phyloP scores from a whole-genome alignment of 2,797 vertebrate species.

The Emys orbicularis region DNA sequence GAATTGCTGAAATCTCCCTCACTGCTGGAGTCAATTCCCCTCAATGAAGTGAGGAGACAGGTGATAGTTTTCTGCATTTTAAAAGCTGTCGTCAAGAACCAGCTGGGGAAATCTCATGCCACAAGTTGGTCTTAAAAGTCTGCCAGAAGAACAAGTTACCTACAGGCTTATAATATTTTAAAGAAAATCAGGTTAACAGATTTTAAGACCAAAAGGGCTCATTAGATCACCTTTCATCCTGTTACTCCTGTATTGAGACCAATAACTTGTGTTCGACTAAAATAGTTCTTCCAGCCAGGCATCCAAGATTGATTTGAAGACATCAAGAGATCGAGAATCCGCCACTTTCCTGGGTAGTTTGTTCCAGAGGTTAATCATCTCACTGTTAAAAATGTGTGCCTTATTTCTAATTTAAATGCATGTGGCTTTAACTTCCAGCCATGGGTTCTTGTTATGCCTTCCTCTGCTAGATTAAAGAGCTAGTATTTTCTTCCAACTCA shows the following conservation, averaged over 20 bases:
- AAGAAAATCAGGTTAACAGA: neutral
- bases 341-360: neutral
- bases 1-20: neutral
- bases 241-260: neutral
- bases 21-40: neutral
- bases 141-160: neutral
- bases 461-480: neutral
- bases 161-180: fast-evolving
- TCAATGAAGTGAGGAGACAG: neutral
- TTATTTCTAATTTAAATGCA: neutral
- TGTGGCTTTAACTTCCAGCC: neutral
- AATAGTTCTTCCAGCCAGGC: neutral
- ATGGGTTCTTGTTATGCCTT: neutral
- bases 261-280: neutral
- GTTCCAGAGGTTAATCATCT: neutral
- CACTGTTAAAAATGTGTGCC: neutral
- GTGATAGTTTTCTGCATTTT: neutral
- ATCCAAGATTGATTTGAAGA: no score
- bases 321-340: neutral
- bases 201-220: neutral
- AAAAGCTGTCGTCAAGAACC: fast-evolving
- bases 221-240: fast-evolving
- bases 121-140: neutral
- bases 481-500: neutral
- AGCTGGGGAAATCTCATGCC: neutral